Evolutionary conservation across 2,888 invertebrate genomes (phyloP), one percentile per base, ranked within the genome.

Genomic region (Acrobasis suavella): DNA sequence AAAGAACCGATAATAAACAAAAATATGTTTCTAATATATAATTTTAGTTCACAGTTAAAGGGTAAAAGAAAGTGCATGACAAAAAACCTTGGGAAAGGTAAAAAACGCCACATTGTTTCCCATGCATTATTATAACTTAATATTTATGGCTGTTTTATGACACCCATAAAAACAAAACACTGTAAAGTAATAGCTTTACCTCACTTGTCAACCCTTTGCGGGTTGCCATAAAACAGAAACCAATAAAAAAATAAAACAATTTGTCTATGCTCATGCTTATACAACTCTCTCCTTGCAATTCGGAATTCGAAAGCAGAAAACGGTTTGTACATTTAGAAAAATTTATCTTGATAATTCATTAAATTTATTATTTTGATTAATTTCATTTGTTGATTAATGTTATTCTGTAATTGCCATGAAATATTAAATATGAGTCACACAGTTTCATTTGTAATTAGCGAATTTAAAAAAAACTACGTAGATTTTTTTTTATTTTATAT

Each of bases 191-290:
- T 58, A 55, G 55, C 60, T 63, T 65, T 64, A n/a, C 55, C 46
- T 61, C 22, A 32, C 58, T 67, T 70, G 71, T 68, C 72, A 77
- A 78, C 78, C 78, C 77, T 76, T 78, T 72, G 59, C 63, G 69
- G 67, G 65, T 68, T 64, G 46, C 50, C 69, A 67, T 72, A 69
- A 74, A 72, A 72, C 68, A 68, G 22, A 58, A 60, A 61, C 63
- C 54, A 64, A 59, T 58, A 60, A 64, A 61, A 62, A 46, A 56
- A 62, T 46, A 54, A 49, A 12, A 46, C 39, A 42, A 32, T 42
- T 46, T 46, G 52, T 61, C 59, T 50, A 50, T 60, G 59, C 32
- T 9, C 37, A 32, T 9, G 54, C 14, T 37, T 32, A 32, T 32
- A 32, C 32, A 32, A 14, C n/a, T 39, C 32, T 46, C 46, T 46